A percentile compares a stretch with the other conserved stretches of the same genome.
These are phyloP conservation scores for Sebastes hopkinsi DNA, from an alignment of 2,797 vertebrate species.

Conservation along the genomic window DNA sequence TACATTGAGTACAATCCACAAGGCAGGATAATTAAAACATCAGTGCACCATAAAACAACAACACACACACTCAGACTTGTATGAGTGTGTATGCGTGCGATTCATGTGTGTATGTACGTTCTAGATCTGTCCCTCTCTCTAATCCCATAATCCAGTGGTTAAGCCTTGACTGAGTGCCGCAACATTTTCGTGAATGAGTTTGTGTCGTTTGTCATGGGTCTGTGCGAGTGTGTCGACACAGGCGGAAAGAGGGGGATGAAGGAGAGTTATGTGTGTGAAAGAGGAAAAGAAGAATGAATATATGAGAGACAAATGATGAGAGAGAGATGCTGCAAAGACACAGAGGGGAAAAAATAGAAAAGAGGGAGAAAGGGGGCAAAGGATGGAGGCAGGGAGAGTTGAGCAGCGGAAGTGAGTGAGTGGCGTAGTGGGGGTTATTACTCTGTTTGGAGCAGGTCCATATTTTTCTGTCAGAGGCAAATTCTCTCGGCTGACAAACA, in stretches of 20 bases:
- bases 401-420: conserved; percentile 37
- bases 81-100: background rate
- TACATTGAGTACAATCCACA: conserved; percentile 1
- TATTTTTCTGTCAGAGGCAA: conserved; percentile 40
- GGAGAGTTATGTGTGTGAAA: background rate
- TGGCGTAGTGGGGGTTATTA: conserved; percentile 8
- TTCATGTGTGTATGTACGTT: conserved; percentile 22
- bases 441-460: conserved; percentile 35
- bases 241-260: background rate
- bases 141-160: conserved; percentile 74
- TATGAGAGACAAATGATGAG: background rate
- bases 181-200: conserved; percentile 67
- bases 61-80: background rate
- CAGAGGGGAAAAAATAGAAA: background rate
- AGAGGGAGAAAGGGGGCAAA: background rate
- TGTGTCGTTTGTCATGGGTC: conserved; percentile 45
- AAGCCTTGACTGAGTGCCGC: conserved; percentile 58
- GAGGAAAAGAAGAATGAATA: background rate
- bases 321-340: background rate
- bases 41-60: background rate
- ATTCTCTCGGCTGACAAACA: background rate
- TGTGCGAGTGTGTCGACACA: conserved; percentile 8
- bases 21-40: conserved; percentile 18
- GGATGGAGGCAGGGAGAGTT: conserved; percentile 19
- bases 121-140: conserved; percentile 59